Percentiles rank a stretch among this genome's conserved stretches.
These are phyloP conservation scores for Chouioia cunea DNA, from an alignment of 2,888 invertebrate species.

Conservation along the genomic window DNA sequence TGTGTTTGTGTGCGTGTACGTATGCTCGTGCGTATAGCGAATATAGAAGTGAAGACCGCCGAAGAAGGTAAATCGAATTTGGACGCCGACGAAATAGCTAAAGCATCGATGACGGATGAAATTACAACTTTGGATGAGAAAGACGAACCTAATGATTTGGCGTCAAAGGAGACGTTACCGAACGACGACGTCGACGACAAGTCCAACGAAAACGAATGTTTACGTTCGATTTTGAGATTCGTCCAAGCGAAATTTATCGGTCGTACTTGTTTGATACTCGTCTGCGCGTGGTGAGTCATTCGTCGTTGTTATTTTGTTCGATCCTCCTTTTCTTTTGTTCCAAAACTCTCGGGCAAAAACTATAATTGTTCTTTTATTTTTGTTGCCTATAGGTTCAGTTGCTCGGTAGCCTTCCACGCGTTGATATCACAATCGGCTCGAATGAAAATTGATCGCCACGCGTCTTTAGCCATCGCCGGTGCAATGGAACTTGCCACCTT, in stretches of 20 bases:
- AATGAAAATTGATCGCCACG: constrained; percentile 68
- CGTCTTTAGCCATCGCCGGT: constrained; percentile 69
- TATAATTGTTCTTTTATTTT: constrained; percentile 7
- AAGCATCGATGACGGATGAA: constrained; percentile 4
- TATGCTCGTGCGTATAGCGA: too few relatives aligned
- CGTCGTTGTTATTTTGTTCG: too few relatives aligned
- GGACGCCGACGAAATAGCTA: constrained; percentile 21
- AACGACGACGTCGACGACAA: background rate
- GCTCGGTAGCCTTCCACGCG: constrained; percentile 68
- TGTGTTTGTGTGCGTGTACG: too few relatives aligned
- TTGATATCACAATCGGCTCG: constrained; percentile 66
- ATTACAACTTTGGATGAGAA: constrained; percentile 5
- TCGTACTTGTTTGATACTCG: constrained; percentile 1
- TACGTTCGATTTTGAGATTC: constrained; percentile 1
- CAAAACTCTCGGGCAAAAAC: too few relatives aligned
- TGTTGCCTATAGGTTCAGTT: constrained; percentile 66
- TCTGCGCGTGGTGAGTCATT: constrained; percentile 42
- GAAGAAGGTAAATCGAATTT: background rate
- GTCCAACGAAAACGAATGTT: background rate
- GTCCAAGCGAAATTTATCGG: constrained; percentile 27
- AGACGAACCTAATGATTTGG: constrained; percentile 3
- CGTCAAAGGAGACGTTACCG: constrained; percentile 20
- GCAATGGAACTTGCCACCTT: constrained; percentile 69
- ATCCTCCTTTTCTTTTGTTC: too few relatives aligned
- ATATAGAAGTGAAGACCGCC: background rate